Conservation (phyloP, 1,140 invertebrate species). For the Nasonia giraulti region DNA sequence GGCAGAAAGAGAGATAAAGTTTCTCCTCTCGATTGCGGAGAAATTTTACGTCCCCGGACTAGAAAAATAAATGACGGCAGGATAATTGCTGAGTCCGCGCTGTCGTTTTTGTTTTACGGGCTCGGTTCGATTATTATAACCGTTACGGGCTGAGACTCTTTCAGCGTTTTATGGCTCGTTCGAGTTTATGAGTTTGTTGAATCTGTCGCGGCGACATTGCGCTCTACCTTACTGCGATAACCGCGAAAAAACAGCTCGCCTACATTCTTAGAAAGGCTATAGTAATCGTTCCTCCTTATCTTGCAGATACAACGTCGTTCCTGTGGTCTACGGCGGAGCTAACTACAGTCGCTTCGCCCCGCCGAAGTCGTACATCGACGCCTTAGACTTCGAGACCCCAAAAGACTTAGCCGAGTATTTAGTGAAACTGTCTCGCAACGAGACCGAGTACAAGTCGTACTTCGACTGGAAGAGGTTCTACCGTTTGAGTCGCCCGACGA, state of each 20-base stretch:
- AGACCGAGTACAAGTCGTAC: slow-evolving; percentile 71
- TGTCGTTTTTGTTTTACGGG: neutral
- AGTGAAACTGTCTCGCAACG: slow-evolving; percentile 69
- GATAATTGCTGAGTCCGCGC: neutral
- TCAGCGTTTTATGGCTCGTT: neutral
- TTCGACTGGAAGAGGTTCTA: slow-evolving; percentile 75
- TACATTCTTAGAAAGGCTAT: neutral
- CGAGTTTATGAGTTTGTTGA: neutral
- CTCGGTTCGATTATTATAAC: neutral
- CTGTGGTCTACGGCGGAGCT: slow-evolving; percentile 75
- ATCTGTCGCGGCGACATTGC: no score
- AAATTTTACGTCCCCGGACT: neutral
- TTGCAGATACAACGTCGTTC: slow-evolving; percentile 70
- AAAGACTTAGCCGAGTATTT: slow-evolving; percentile 75
- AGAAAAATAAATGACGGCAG: neutral
- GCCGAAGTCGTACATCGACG: slow-evolving; percentile 78
- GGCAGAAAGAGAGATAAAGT: no score
- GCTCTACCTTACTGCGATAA: no score
- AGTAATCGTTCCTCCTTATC: neutral
- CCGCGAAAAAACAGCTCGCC: no score
- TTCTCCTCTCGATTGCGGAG: neutral
- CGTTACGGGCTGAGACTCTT: neutral
- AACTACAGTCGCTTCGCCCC: slow-evolving; percentile 76
- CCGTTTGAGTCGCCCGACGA: slow-evolving; percentile 28
- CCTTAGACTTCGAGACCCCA: slow-evolving; percentile 73